Evolutionary conservation across 2,888 invertebrate genomes (phyloP).

Genomic region (Imbricaverruca yamaguchii): DNA sequence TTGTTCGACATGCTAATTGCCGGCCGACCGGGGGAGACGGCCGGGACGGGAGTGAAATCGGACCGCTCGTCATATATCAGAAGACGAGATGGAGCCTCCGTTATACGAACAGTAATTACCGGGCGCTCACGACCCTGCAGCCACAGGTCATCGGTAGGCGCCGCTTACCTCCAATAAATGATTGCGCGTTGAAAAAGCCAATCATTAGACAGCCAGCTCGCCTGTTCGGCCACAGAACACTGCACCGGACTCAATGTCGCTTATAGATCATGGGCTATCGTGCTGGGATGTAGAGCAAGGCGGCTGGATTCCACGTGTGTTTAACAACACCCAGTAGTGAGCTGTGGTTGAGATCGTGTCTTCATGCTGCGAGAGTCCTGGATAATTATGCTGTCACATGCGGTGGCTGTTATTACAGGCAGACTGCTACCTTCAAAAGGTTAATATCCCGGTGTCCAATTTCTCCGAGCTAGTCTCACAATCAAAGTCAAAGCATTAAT

Average conservation of each 20-base stretch:
- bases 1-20: not conserved
- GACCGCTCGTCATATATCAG: not conserved
- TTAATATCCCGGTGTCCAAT: not conserved
- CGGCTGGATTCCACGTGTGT: too few relatives aligned
- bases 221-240: not conserved
- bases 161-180: not conserved
- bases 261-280: too few relatives aligned
- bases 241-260: too few relatives aligned
- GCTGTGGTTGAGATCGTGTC: too few relatives aligned
- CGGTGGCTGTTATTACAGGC: not conserved
- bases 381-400: not conserved
- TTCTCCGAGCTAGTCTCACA: not conserved
- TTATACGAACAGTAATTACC: not conserved
- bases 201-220: not conserved
- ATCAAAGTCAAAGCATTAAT: not conserved
- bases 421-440: not conserved
- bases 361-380: too few relatives aligned
- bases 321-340: too few relatives aligned
- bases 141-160: conserved; percentile 49
- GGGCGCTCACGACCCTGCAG: conserved; percentile 48
- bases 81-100: not conserved
- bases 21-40: not conserved
- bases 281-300: too few relatives aligned
- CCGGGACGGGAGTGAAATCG: not conserved
- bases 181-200: not conserved